Conservation (phyloP, 2,797 vertebrate genomes). For the Hydrolagus colliei region DNA sequence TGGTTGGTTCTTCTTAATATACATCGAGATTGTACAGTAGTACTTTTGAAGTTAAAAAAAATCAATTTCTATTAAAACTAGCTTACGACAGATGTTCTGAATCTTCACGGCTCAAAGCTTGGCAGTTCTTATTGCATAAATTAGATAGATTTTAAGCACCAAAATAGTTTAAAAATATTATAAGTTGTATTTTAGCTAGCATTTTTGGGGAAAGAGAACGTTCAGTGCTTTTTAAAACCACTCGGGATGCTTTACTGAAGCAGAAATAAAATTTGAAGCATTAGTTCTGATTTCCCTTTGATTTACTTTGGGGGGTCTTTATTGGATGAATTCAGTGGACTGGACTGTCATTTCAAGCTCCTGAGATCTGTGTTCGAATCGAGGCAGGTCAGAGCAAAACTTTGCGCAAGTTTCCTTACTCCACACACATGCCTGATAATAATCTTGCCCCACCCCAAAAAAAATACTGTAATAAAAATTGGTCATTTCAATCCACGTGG, state of each 20-base stretch:
- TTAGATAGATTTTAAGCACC: not conserved
- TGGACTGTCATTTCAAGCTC: not conserved
- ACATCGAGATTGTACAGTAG: not conserved
- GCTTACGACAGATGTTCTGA: not conserved
- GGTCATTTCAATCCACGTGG: no score
- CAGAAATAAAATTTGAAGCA: not conserved
- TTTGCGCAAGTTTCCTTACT: no score
- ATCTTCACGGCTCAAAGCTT: not conserved
- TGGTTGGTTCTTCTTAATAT: not conserved
- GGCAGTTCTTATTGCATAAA: not conserved
- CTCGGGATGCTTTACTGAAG: not conserved
- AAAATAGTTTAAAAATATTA: not conserved
- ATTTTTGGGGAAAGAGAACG: not conserved
- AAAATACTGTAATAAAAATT: no score
- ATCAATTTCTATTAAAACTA: not conserved
- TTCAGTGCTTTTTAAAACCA: not conserved
- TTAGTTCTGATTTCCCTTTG: conserved; percentile 14
- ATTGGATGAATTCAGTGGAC: not conserved
- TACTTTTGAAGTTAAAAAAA: not conserved
- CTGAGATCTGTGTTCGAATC: not conserved
- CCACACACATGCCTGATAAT: no score
- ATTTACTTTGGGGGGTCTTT: not conserved
- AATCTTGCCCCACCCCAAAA: no score
- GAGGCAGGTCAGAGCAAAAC: no score
- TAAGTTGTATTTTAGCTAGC: not conserved